phyloP scores from a whole-genome alignment of 2,113 vertebrate genomes.

The Ceyx melanurus region DNA sequence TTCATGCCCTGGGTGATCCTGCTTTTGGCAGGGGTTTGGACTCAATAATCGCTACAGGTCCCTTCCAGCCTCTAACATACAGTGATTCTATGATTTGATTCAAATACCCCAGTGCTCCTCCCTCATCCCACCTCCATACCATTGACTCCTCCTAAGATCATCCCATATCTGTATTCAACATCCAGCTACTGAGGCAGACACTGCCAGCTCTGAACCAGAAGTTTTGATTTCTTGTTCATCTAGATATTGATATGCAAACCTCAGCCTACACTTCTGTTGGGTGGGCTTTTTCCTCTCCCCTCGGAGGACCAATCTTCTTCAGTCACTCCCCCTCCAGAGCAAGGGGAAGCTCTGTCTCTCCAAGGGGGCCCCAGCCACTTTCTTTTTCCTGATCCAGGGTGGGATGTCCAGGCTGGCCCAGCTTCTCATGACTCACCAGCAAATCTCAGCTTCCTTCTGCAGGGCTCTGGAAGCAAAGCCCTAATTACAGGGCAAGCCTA shows the following conservation, averaged over 20 bases:
- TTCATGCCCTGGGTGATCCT: no score
- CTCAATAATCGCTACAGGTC: no score
- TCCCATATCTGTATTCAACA: not conserved
- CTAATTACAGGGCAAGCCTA: conserved; percentile 34
- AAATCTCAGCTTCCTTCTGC: conserved; percentile 34
- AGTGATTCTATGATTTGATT: no score
- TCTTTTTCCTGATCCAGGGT: not conserved
- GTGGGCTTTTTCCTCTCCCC: not conserved
- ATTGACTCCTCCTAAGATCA: not conserved
- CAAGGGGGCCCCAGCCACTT: accelerated
- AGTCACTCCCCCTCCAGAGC: not conserved
- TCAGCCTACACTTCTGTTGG: not conserved
- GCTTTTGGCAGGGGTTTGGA: no score
- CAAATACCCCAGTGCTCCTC: not conserved
- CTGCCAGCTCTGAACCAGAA: not conserved
- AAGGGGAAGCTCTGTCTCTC: not conserved
- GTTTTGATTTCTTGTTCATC: not conserved
- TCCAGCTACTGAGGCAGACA: not conserved
- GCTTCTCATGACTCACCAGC: conserved; percentile 4
- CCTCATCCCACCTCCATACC: not conserved
- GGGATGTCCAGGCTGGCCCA: not conserved
- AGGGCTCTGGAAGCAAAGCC: conserved; percentile 3
- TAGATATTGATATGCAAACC: not conserved
- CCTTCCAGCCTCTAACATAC: no score
- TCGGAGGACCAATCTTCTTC: not conserved